Conservation (phyloP, 2,888 invertebrate genomes). For the Athalia cordata region DNA sequence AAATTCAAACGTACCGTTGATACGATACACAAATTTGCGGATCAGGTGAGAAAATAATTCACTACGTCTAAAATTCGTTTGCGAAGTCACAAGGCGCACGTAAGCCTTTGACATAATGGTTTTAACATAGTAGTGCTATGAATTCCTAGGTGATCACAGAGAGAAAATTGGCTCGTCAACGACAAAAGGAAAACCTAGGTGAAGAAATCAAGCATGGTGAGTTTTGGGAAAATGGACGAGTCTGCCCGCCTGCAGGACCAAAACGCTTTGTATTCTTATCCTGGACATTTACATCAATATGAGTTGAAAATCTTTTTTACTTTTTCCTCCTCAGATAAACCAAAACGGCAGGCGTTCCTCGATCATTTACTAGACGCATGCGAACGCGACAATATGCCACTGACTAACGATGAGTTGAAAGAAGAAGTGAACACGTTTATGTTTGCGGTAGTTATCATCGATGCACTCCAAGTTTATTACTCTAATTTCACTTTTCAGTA, state of each 20-base stretch:
- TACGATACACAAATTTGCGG: conserved; percentile 53
- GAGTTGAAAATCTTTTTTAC: neutral
- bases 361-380: conserved; percentile 80
- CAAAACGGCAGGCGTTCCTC: conserved; percentile 80
- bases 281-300: neutral
- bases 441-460: conserved; percentile 78
- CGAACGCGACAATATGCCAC: conserved; percentile 76
- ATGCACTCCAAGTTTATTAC: neutral
- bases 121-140: neutral
- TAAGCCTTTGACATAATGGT: neutral
- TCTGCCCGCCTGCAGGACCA: neutral
- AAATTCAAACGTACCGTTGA: conserved; percentile 50
- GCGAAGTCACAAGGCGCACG: too few species aligned
- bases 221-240: neutral
- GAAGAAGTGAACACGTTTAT: conserved; percentile 86
- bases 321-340: neutral
- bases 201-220: conserved; percentile 45
- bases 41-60: conserved; percentile 49
- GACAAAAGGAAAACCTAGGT: neutral
- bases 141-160: conserved; percentile 56
- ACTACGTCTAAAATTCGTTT: neutral
- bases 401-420: conserved; percentile 78
- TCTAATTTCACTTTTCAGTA: too few species aligned
- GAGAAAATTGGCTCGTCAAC: conserved; percentile 53
- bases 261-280: neutral